Base-by-base conservation (phyloP, 1,140 invertebrate genomes). In the Oscheius sp. region DNA sequence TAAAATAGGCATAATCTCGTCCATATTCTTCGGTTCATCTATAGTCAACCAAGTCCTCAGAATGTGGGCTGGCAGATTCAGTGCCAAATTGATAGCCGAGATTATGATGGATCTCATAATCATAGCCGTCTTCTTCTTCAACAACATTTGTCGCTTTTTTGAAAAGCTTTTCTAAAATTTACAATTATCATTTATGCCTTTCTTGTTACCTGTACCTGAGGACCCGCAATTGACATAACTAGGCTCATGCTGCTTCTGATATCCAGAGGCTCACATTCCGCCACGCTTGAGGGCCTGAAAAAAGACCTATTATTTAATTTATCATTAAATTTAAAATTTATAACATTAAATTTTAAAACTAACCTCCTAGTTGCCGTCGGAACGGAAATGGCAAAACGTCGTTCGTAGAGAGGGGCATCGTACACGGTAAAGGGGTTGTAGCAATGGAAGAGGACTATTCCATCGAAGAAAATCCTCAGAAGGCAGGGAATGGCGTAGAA, bases 71-170 rank as follows among this genome's bases (percentile, higher is more conserved):
- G 80, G 80, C 13, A 82, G 65, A 59, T 82, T 82, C 29, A 82
- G 81, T 28, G 79, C 66, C 15, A 82, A 66, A 61, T 82, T 82
- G n/a, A 83, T 20, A 1, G 65, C 81, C 10, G 80, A 82, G 32
- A 82, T 83, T 4, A 83, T 66, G 18, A 83, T 66, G 3, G 80
- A 82, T 32, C 80, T 42, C 46, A 81, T 73, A 7, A 82, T 80
- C 80, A 82, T 83, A 13, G 79, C 74, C 18, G 77, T 77, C 36
- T 78, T 80, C 49, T 76, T 78, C 35, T 77, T 77, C 23, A 38
- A 78, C 10, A 77, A 31, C n/a, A 77, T 38, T 15, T 63, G 55
- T 23, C 77, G 32, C 32, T 71, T 77, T 15, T 78, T 80, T 15
- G 20, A 35, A 18, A 74, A 62, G 15, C 76, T 23, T 62, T 81